phyloP scores from a whole-genome alignment of 1,140 invertebrate genomes.

The Drosophila kanapiae region DNA sequence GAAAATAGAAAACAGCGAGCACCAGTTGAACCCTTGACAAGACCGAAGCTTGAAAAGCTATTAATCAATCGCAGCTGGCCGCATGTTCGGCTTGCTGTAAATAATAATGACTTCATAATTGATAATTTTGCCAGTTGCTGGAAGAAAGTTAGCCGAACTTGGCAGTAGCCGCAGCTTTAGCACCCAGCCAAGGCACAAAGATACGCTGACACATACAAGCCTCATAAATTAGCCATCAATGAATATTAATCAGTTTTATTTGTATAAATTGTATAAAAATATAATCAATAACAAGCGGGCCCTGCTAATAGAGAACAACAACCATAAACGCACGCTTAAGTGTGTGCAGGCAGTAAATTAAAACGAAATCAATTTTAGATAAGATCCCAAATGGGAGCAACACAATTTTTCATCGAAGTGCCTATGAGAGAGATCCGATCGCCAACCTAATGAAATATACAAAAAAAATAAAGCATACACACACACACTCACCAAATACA shows the following conservation, averaged over 20 bases:
- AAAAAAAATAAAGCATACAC: constrained; percentile 1
- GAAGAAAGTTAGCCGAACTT: constrained; percentile 45
- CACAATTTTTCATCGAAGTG: constrained; percentile 41
- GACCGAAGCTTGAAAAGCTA: constrained; percentile 64
- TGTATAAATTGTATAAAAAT: constrained; percentile 70
- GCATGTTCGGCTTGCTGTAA: constrained; percentile 67
- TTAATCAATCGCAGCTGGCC: constrained; percentile 69
- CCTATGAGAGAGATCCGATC: constrained; percentile 33
- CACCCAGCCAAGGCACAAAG: constrained; percentile 12
- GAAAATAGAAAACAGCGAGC: constrained; percentile 77
- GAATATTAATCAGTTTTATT: constrained; percentile 72
- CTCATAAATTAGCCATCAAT: constrained; percentile 65
- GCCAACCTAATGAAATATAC: background rate
- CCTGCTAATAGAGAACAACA: constrained; percentile 28
- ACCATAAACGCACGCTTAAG: constrained; percentile 26
- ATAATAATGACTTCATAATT: constrained; percentile 83
- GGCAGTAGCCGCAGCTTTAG: constrained; percentile 27
- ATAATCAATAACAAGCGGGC: constrained; percentile 44
- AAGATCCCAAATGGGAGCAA: constrained; percentile 47
- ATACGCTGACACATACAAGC: constrained; percentile 29
- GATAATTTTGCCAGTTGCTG: constrained; percentile 70
- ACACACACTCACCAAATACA: constrained; percentile 18
- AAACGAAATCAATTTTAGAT: constrained; percentile 59
- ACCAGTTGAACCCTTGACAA: constrained; percentile 70
- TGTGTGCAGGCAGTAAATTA: constrained; percentile 45